phyloP scores from a whole-genome alignment of 2,797 vertebrate species.

The Alcedo atthis region DNA sequence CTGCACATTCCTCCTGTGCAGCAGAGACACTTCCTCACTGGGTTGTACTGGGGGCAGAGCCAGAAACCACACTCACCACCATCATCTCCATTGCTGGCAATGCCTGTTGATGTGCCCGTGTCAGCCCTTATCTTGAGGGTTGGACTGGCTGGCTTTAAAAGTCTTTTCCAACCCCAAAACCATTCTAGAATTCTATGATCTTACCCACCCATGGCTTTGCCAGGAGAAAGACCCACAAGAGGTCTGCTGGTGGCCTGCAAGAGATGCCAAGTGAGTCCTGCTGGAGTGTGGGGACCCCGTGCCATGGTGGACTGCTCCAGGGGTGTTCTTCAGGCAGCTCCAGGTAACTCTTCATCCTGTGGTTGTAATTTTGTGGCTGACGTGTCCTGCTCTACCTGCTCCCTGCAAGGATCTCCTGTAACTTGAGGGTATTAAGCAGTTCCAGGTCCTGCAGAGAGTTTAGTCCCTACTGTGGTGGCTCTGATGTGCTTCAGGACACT shows the following conservation, averaged over 20 bases:
- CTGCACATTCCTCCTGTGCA: fast-evolving
- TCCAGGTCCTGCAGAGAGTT: not conserved
- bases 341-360: not conserved
- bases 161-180: not conserved
- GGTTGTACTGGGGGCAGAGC: not conserved
- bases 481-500: not conserved
- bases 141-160: not conserved
- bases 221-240: not conserved
- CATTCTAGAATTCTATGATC: not conserved
- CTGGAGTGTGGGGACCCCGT: fast-evolving
- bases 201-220: not conserved
- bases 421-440: not conserved
- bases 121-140: not conserved
- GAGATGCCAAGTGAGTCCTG: not conserved
- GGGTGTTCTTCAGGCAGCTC: not conserved
- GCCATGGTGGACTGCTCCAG: not conserved
- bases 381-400: fast-evolving
- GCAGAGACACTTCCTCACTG: not conserved
- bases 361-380: fast-evolving
- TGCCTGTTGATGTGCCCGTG: not conserved
- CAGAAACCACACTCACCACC: not conserved
- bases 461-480: not conserved
- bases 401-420: not conserved
- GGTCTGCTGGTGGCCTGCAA: not conserved
- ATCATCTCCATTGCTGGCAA: not conserved